Evolutionary conservation across 2,888 invertebrate species (phyloP).

Genomic region (Euspilapteryx auroguttella): DNA sequence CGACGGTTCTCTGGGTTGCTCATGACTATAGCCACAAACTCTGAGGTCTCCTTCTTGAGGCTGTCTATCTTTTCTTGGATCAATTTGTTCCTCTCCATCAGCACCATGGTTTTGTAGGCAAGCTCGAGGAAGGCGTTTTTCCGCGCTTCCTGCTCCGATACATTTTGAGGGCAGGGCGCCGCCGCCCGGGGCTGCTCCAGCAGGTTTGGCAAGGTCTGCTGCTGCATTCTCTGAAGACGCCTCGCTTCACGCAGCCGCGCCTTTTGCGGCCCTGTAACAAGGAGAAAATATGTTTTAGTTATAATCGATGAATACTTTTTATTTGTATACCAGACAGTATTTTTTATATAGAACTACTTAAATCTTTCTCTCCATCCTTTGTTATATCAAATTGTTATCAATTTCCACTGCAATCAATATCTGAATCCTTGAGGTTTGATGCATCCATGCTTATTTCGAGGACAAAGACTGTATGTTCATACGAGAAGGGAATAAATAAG

Average conservation of each 20-base stretch:
- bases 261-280: constrained; percentile 32
- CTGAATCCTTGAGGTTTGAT: no score
- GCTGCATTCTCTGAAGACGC: constrained; percentile 29
- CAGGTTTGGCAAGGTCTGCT: constrained; percentile 15
- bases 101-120: constrained; percentile 64
- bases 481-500: no score
- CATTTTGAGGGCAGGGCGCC: constrained; percentile 9
- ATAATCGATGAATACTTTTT: no score
- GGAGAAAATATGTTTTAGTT: constrained; percentile 7
- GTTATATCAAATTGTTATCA: no score
- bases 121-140: constrained; percentile 61
- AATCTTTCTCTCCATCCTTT: no score
- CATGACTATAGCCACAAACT: constrained; percentile 63
- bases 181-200: constrained; percentile 6
- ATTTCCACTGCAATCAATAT: no score
- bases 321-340: no score
- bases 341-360: no score
- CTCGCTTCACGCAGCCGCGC: constrained; percentile 34
- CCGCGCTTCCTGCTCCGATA: constrained; percentile 24
- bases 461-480: no score
- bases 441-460: no score
- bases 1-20: constrained; percentile 47
- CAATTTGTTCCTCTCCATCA: constrained; percentile 64
- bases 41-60: constrained; percentile 64
- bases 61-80: constrained; percentile 64